Evolutionary conservation across 1,140 invertebrate genomes (phyloP).

Genomic region (Plectrocnemia conspersa): DNA sequence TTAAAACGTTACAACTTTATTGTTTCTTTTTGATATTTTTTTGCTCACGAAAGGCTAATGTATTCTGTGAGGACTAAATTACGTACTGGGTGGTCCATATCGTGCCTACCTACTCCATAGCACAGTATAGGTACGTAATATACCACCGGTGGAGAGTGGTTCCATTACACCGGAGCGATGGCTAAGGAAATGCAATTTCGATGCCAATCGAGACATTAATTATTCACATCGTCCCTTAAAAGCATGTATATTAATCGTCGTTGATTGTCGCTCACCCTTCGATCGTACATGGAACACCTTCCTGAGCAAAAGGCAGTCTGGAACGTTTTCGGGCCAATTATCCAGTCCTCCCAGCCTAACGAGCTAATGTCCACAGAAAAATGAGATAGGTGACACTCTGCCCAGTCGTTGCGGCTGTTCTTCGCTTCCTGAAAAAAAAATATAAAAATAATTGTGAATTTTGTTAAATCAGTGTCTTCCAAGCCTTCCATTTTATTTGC

Average conservation of each 20-base stretch:
- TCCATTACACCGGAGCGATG: background rate
- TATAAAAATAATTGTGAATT: background rate
- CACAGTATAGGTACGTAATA: background rate
- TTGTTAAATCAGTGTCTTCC: background rate
- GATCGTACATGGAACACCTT: background rate
- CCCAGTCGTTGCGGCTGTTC: background rate
- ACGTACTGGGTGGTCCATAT: constrained; percentile 16
- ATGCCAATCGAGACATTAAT: background rate
- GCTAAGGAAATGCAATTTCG: background rate
- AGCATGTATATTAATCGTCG: background rate
- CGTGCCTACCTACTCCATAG: background rate
- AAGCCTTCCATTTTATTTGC: background rate
- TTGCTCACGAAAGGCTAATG: constrained; percentile 15
- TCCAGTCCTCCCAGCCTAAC: constrained; percentile 18
- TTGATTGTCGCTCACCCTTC: background rate
- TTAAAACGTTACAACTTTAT: background rate
- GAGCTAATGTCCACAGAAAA: constrained; percentile 8
- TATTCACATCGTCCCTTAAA: background rate
- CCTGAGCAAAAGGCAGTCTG: constrained; percentile 15
- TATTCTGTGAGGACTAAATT: constrained; percentile 18
- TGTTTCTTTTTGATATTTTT: background rate
- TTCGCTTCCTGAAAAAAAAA: background rate
- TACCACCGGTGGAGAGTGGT: background rate
- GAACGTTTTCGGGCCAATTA: constrained; percentile 10
- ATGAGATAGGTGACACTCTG: too few relatives aligned